Evolutionary conservation across 2,113 vertebrate species (phyloP).

Genomic region (Trogon surrucura): DNA sequence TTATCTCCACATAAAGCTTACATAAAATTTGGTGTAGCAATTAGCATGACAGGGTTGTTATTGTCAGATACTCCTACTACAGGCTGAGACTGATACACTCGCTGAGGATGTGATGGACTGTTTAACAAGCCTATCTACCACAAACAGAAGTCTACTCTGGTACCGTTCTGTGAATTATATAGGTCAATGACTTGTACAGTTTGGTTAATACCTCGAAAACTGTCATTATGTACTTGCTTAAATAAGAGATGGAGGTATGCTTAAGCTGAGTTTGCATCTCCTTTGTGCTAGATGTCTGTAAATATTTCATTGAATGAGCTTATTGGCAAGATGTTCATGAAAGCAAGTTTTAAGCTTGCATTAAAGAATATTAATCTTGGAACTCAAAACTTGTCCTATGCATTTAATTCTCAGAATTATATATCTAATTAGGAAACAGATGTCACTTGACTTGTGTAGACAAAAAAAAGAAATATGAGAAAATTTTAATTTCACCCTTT

Average conservation of each 20-base stretch:
- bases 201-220: slow-evolving; percentile 5
- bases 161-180: neutral
- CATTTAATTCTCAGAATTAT: neutral
- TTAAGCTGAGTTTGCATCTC: slow-evolving; percentile 43
- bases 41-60: neutral
- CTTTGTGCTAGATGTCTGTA: slow-evolving; percentile 24
- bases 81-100: neutral
- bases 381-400: neutral
- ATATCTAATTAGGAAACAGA: neutral
- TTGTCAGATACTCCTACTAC: neutral
- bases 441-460: neutral
- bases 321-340: neutral
- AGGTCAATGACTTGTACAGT: slow-evolving; percentile 11
- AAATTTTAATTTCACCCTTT: neutral
- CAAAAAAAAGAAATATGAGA: neutral
- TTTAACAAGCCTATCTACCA: slow-evolving; percentile 24
- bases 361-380: neutral
- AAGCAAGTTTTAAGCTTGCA: neutral
- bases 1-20: neutral
- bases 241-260: neutral
- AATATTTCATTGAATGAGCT: slow-evolving; percentile 13
- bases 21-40: slow-evolving; percentile 28
- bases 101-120: neutral
- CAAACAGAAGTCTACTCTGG: neutral
- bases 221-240: neutral